A percentile compares a stretch with the other conserved stretches of the same genome.
These are phyloP conservation scores for Ailurus styani DNA, from an alignment of 2,113 vertebrate genomes.

Conservation along the genomic window DNA sequence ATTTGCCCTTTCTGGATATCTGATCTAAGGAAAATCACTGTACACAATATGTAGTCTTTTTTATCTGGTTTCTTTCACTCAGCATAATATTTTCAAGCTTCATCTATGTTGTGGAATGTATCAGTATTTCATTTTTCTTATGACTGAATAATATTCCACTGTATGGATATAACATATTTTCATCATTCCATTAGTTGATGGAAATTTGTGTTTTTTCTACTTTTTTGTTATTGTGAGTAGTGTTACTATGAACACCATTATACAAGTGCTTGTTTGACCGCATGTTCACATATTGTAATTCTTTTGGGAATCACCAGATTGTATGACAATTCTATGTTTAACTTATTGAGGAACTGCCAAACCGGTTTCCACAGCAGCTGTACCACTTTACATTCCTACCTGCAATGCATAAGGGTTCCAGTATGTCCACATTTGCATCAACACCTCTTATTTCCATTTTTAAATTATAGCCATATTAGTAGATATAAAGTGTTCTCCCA, in stretches of 20 bases:
- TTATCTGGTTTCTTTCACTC: background rate
- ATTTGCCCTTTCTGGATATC: background rate
- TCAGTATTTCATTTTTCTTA: background rate
- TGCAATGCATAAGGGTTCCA: background rate
- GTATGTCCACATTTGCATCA: background rate
- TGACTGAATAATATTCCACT: background rate
- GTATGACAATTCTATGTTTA: background rate
- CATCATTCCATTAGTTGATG: background rate
- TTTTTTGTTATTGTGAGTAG: background rate
- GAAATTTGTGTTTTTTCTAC: background rate
- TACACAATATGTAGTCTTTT: background rate
- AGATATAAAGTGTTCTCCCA: background rate
- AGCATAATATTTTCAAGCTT: background rate
- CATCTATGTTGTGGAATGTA: background rate
- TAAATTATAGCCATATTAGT: background rate
- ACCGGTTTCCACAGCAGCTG: background rate
- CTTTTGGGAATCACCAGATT: background rate
- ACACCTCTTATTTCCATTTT: background rate
- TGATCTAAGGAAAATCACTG: background rate
- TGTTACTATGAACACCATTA: background rate
- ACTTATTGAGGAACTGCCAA: background rate
- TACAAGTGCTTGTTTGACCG: background rate
- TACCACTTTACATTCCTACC: background rate
- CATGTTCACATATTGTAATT: background rate
- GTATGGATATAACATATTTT: background rate